Evolutionary conservation across 1,140 invertebrate species (phyloP), one percentile per base, ranked within the genome.

Genomic region (Anoplolepis gracilipes): DNA sequence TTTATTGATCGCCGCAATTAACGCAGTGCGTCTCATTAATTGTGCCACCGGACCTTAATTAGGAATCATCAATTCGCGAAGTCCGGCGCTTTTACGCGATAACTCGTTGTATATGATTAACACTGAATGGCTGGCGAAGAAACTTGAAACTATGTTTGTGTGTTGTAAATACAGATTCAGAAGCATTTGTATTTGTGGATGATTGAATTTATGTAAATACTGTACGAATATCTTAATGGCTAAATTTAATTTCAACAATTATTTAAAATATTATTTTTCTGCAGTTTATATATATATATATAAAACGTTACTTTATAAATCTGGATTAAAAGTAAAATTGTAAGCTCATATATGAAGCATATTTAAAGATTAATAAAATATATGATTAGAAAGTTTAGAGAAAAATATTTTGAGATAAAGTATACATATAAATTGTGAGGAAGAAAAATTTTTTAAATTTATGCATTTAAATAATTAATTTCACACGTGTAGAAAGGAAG

Each of bases 1-100:
- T 78, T 93, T 94, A 95, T 94, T 94, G 91, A 94, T 94, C 91
- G 92, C 76, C 30, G 93, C 91, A 93, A 94, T 95, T 94, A 94
- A 94, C 94, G 86, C 85, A 81, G 91, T 91, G 92, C 90, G 92
- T 91, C 88, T 93, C 92, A 92, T 94, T 94, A 94, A 94, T 94
- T 92, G 91, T 92, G 79, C 91, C 87, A 91, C 87, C 79, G 89
- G 85, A 90, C 85, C 90, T 94, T 95, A 94, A 94, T 94, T 94
- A 93, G 92, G 88, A 92, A 92, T 91, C 93, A 95, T 95, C 92
- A 94, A 94, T 94, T 93, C 88, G 84, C 65, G 79, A 87, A 79
- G 88, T 57, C 53, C 85, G 84, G 19, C 84, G 78, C 67, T 75
- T 53, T 84, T 75, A 81, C 86, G 85, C 53, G 77, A 77, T 85